These are phyloP conservation scores for Lophotriccus pileatus DNA, from an alignment of 2,797 vertebrate species.

Conservation along the genomic window DNA sequence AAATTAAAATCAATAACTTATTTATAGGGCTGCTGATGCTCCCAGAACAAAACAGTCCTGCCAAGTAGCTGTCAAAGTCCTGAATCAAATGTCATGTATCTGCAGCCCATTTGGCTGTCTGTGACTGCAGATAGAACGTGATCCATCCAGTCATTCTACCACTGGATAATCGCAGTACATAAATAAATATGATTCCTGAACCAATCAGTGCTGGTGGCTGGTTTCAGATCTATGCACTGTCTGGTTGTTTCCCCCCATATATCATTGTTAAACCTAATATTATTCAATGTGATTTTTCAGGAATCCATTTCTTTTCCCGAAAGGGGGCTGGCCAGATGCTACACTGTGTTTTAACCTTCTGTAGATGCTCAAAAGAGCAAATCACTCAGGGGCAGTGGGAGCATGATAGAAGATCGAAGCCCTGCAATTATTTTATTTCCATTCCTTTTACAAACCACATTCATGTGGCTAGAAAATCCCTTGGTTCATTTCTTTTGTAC, in stretches of 20 bases:
- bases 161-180: background rate
- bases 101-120: background rate
- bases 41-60: background rate
- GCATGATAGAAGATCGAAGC: background rate
- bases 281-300: background rate
- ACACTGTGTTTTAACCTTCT: background rate
- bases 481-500: background rate
- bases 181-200: background rate
- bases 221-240: background rate
- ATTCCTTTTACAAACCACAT: background rate
- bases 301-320: background rate
- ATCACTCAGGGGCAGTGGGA: background rate
- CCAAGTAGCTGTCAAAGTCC: constrained; percentile 12
- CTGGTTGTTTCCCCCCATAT: background rate
- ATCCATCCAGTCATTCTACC: background rate
- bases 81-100: background rate
- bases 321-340: background rate
- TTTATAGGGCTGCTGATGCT: constrained; percentile 36
- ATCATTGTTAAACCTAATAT: background rate
- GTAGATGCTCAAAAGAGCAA: background rate
- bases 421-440: background rate
- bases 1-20: constrained; percentile 65
- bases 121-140: background rate
- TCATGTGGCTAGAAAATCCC: background rate
- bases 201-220: background rate